Conservation (phyloP, 2,113 vertebrate species). For the Zapus hudsonius region DNA sequence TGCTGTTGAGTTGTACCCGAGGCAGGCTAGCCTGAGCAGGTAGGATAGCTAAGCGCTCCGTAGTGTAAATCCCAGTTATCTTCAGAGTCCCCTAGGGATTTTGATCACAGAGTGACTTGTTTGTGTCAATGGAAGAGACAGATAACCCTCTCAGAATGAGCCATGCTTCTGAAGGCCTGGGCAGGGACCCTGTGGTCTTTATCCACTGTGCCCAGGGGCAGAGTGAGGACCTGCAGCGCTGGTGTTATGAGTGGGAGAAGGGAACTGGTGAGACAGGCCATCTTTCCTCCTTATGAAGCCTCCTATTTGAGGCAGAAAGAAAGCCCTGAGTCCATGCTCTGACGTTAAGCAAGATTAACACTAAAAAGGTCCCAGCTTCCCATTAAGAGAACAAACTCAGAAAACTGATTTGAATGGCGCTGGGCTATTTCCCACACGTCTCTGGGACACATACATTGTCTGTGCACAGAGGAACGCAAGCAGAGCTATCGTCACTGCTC, state of each 20-base stretch:
- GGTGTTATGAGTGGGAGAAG: neutral
- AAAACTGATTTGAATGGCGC: neutral
- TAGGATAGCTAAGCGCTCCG: neutral
- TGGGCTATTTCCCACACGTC: neutral
- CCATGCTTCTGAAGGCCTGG: neutral
- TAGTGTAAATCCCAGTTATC: neutral
- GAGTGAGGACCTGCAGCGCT: neutral
- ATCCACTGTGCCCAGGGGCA: neutral
- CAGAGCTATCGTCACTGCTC: neutral
- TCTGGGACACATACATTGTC: neutral
- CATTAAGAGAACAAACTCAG: neutral
- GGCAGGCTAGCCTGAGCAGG: neutral
- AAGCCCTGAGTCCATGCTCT: neutral
- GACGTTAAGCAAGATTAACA: neutral
- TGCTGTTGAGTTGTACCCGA: slow-evolving; percentile 24
- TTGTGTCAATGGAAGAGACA: neutral
- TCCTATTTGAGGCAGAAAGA: neutral
- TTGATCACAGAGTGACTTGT: slow-evolving; percentile 32
- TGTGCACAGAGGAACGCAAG: neutral
- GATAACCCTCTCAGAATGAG: neutral
- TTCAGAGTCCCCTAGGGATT: neutral
- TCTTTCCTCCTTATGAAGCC: neutral
- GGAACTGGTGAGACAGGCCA: neutral
- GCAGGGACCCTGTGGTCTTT: rapidly evolving
- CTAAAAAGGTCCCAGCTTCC: neutral